Conservation (phyloP, 2,113 vertebrate genomes). For the Leptosomus discolor region DNA sequence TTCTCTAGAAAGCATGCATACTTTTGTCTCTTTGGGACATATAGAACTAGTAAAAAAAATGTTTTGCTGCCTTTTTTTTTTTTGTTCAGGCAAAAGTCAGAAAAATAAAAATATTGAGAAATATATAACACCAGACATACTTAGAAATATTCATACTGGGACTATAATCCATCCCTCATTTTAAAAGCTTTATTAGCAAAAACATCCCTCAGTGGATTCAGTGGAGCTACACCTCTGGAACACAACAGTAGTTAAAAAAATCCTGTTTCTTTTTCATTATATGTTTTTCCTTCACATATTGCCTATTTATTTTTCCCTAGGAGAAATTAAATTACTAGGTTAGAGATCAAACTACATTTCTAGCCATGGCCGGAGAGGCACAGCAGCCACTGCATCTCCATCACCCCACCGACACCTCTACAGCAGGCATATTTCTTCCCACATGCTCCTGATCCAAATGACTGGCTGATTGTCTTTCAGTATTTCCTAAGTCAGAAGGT, state of each 20-base stretch:
- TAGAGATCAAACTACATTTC: neutral
- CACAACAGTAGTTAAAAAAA: neutral
- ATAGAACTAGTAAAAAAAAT: neutral
- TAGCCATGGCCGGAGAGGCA: neutral
- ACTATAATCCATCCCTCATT: neutral
- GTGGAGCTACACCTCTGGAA: neutral
- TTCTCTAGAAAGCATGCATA: neutral
- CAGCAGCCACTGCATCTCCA: neutral
- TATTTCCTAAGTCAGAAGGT: neutral
- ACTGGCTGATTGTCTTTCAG: neutral
- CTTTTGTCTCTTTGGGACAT: neutral
- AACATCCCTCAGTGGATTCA: neutral
- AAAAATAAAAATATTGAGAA: conserved; percentile 58
- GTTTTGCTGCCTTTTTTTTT: neutral
- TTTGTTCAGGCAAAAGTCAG: conserved; percentile 19
- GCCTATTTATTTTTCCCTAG: neutral
- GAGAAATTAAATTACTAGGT: neutral
- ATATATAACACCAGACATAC: neutral
- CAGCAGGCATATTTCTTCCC: neutral
- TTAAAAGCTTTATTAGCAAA: neutral
- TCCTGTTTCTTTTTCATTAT: neutral
- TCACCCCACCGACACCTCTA: accelerated
- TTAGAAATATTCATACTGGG: conserved; percentile 11
- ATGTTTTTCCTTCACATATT: neutral
- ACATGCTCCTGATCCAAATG: neutral